Conservation (phyloP, 2,888 invertebrate genomes). For the Cerceris ruficornis region DNA sequence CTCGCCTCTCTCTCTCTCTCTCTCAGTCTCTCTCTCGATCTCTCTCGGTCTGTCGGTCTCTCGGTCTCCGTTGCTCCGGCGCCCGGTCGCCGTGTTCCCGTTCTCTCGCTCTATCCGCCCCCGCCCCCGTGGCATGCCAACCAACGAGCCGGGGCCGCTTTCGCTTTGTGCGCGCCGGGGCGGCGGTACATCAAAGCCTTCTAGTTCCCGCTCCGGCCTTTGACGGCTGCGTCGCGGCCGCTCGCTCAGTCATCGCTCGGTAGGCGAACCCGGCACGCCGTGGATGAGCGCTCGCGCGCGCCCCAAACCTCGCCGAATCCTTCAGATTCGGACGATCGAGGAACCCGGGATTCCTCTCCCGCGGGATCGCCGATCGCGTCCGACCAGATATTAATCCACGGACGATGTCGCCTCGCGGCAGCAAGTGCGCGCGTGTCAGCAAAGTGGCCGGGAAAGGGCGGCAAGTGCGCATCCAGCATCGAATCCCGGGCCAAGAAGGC, state of each 20-base stretch:
- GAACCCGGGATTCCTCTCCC: constrained; percentile 7
- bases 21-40: constrained; percentile 23
- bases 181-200: constrained; percentile 81
- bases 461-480: constrained; percentile 67
- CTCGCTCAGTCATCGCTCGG: constrained; percentile 81
- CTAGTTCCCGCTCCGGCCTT: constrained; percentile 80
- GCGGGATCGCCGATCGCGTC: neutral
- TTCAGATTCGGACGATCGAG: constrained; percentile 4
- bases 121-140: constrained; percentile 74
- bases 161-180: constrained; percentile 80
- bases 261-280: constrained; percentile 78
- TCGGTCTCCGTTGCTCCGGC: constrained; percentile 20
- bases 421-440: constrained; percentile 56
- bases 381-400: constrained; percentile 12
- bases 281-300: constrained; percentile 66
- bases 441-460: constrained; percentile 61
- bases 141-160: constrained; percentile 78
- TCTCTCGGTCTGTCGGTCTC: constrained; percentile 23
- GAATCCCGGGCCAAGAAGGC: neutral
- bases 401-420: constrained; percentile 63
- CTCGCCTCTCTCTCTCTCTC: constrained; percentile 11
- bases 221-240: constrained; percentile 80
- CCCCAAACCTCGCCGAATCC: constrained; percentile 53
- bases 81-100: constrained; percentile 55
- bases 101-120: constrained; percentile 61